Evolutionary conservation across 1,140 invertebrate species (phyloP), one percentile per base, ranked within the genome.

Genomic region (Mya arenaria): DNA sequence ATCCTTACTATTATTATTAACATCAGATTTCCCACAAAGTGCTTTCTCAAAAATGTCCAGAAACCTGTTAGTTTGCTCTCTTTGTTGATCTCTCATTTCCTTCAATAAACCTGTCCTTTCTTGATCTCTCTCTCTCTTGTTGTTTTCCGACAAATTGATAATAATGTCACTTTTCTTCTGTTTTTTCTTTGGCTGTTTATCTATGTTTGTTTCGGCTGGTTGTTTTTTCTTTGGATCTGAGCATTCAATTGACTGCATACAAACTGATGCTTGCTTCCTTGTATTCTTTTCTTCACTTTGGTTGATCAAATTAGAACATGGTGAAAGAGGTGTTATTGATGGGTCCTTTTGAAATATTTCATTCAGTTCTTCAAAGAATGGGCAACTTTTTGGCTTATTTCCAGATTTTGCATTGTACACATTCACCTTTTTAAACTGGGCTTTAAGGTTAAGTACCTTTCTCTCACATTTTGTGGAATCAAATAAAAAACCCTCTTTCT

Each of bases 281-380:
- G 55, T 6, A 23, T 58, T 8, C n/a, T 58, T 58, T 58, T 58
- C 6, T 58, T 58, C 55, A 58, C 55, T 58, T n/a, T n/a, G n/a
- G n/a, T n/a, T n/a, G n/a, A n/a, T n/a, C n/a, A n/a, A n/a, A n/a
- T n/a, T 8, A 58, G 55, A 58, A 58, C 55, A 58, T 58, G 55
- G n/a, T 58, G 55, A 58, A 58, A 58, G 55, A 58, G 55, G 55
- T 58, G 6, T 58, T 58, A 58, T 58, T 58, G 55, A 58, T 58
- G n/a, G 55, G n/a, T 58, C 55, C n/a, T 58, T 58, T 58, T 58
- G 55, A 58, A 58, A 58, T 58, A 58, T n/a, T n/a, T n/a, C n/a
- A n/a, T n/a, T n/a, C n/a, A 58, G 55, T 58, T 58, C 6, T 58
- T 58, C 55, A 58, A 58, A 58, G 55, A 58, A 58, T 8, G 6